These are phyloP conservation scores for Drosophila sechellia DNA, from an alignment of 1,140 invertebrate genomes.

Conservation along the genomic window DNA sequence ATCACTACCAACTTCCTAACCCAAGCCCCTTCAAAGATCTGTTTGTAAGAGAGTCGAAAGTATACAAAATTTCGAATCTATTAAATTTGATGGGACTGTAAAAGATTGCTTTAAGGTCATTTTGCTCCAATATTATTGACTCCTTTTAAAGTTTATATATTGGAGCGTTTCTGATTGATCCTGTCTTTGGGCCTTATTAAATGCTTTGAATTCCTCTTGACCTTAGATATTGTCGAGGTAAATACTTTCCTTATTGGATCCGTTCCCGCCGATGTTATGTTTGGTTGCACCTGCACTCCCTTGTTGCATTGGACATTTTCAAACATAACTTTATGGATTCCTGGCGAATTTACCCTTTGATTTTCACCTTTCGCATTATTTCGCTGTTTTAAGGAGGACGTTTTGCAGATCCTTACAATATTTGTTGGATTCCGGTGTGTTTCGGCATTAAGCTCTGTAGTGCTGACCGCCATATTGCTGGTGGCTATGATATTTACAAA, in stretches of 20 bases:
- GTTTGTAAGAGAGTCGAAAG: neutral
- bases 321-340: conserved; percentile 18
- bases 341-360: neutral
- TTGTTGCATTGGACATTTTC: neutral
- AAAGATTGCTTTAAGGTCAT: neutral
- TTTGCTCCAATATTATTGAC: neutral
- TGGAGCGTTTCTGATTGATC: neutral
- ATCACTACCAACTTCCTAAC: neutral
- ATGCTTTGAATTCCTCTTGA: neutral
- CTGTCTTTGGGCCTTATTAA: neutral
- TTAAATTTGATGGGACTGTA: conserved; percentile 7
- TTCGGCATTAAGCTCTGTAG: neutral
- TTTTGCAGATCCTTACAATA: conserved; percentile 7
- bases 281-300: neutral
- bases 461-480: conserved; percentile 25
- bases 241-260: conserved; percentile 1
- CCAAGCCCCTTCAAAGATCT: conserved; percentile 8
- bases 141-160: neutral
- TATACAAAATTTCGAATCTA: conserved; percentile 2
- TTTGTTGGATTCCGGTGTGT: neutral
- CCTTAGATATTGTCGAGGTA: neutral
- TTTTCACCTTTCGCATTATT: neutral
- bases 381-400: conserved; percentile 9
- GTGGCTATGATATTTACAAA: conserved; percentile 15
- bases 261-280: conserved; percentile 1